A percentile compares a stretch with the other conserved stretches of the same genome.
Evolutionary conservation across 2,888 invertebrate species (phyloP).

Genomic region (Catocala fraxini): DNA sequence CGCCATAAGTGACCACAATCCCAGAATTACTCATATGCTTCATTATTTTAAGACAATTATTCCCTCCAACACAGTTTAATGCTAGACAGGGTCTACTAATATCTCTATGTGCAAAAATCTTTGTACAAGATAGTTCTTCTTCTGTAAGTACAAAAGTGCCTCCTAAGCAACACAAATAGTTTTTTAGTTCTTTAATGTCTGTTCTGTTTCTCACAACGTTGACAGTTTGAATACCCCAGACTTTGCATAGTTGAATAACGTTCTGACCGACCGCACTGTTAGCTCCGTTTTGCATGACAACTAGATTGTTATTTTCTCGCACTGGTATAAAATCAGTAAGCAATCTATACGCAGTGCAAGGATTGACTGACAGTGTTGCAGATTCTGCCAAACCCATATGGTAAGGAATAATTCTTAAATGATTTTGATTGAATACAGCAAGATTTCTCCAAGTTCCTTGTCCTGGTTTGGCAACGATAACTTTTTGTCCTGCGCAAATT

Average conservation of each 20-base stretch:
- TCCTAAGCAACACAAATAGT: slow-evolving; percentile 91
- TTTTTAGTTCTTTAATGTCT: slow-evolving; percentile 90
- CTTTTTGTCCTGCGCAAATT: slow-evolving; percentile 91
- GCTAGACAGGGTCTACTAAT: slow-evolving; percentile 92
- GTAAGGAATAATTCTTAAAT: slow-evolving; percentile 90
- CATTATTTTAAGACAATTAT: slow-evolving; percentile 93
- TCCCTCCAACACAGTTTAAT: slow-evolving; percentile 98
- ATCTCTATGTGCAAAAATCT: slow-evolving; percentile 78
- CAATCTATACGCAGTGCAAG: slow-evolving; percentile 99
- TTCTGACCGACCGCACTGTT: slow-evolving; percentile 98
- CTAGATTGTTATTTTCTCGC: slow-evolving; percentile 90
- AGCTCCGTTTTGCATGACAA: slow-evolving; percentile 98
- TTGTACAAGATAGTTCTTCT: slow-evolving; percentile 73
- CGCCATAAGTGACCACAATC: slow-evolving; percentile 98
- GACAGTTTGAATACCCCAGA: slow-evolving; percentile 93
- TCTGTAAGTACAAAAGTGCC: slow-evolving; percentile 95
- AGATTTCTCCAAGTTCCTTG: slow-evolving; percentile 96
- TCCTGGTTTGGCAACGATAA: slow-evolving; percentile 92
- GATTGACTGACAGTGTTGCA: slow-evolving; percentile 97
- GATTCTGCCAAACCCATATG: slow-evolving; percentile 92
- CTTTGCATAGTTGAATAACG: slow-evolving; percentile 97
- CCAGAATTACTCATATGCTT: slow-evolving; percentile 92
- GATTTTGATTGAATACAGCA: slow-evolving; percentile 87
- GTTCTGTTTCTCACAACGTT: slow-evolving; percentile 95
- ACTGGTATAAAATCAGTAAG: slow-evolving; percentile 94